These are phyloP conservation scores for Tauraco erythrolophus DNA, from an alignment of 2,113 vertebrate genomes.

Conservation along the genomic window DNA sequence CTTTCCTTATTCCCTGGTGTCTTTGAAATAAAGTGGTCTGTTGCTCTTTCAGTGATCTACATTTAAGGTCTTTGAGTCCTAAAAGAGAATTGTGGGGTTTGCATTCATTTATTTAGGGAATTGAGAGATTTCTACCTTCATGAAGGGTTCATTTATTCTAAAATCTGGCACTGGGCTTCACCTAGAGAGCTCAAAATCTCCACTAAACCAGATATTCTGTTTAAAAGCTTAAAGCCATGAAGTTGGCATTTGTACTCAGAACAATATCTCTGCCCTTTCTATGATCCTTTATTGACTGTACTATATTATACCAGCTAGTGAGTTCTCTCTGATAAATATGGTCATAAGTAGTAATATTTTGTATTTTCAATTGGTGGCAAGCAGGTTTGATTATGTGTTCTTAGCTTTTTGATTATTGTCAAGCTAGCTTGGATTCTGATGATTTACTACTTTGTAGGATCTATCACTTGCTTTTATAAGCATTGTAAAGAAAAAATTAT, in stretches of 20 bases:
- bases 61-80: background rate
- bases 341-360: background rate
- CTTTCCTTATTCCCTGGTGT: background rate
- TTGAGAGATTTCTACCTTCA: background rate
- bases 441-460: background rate
- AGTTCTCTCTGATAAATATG: background rate
- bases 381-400: background rate
- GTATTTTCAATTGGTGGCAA: background rate
- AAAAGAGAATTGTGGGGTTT: background rate
- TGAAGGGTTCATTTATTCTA: background rate
- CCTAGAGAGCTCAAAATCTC: background rate
- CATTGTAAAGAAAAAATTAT: background rate
- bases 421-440: background rate
- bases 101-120: background rate
- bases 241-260: background rate
- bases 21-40: background rate
- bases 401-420: background rate
- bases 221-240: background rate
- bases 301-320: background rate
- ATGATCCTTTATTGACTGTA: background rate
- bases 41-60: background rate
- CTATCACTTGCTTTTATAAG: background rate
- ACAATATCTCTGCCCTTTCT: background rate
- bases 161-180: background rate
- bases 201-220: background rate